phyloP scores from a whole-genome alignment of 1,140 invertebrate species.

The Brachionus koreanus region DNA sequence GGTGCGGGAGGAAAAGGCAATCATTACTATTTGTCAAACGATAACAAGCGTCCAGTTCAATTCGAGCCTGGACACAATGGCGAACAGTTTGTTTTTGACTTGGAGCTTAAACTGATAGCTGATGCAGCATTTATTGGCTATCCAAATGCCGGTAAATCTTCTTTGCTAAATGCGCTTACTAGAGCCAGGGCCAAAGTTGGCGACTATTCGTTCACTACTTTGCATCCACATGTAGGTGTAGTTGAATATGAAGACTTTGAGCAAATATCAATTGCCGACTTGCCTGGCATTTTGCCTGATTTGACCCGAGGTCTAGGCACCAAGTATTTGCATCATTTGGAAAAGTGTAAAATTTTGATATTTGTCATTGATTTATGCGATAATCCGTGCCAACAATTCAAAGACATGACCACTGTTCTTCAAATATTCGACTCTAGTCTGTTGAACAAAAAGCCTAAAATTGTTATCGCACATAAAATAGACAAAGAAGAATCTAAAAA shows the following conservation, averaged over 20 bases:
- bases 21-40: slow-evolving; percentile 77
- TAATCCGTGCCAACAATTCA: neutral
- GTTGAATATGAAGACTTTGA: slow-evolving; percentile 81
- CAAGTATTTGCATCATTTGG: slow-evolving; percentile 38
- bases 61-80: slow-evolving; percentile 82
- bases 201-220: slow-evolving; percentile 90
- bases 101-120: slow-evolving; percentile 88
- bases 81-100: slow-evolving; percentile 64
- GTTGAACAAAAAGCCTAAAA: neutral
- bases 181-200: slow-evolving; percentile 89
- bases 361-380: slow-evolving; percentile 6
- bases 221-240: slow-evolving; percentile 84
- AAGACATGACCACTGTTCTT: neutral
- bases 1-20: slow-evolving; percentile 90
- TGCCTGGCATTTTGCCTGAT: slow-evolving; percentile 42
- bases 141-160: slow-evolving; percentile 95
- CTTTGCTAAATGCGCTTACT: slow-evolving; percentile 80
- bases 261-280: slow-evolving; percentile 41
- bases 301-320: slow-evolving; percentile 28
- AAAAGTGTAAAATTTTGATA: slow-evolving; percentile 24
- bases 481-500: neutral
- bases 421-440: neutral
- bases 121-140: slow-evolving; percentile 87
- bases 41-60: slow-evolving; percentile 74
- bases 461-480: slow-evolving; percentile 26